These are phyloP conservation scores for Xiphorhynchus elegans DNA, from an alignment of 2,113 vertebrate species.

Conservation along the genomic window DNA sequence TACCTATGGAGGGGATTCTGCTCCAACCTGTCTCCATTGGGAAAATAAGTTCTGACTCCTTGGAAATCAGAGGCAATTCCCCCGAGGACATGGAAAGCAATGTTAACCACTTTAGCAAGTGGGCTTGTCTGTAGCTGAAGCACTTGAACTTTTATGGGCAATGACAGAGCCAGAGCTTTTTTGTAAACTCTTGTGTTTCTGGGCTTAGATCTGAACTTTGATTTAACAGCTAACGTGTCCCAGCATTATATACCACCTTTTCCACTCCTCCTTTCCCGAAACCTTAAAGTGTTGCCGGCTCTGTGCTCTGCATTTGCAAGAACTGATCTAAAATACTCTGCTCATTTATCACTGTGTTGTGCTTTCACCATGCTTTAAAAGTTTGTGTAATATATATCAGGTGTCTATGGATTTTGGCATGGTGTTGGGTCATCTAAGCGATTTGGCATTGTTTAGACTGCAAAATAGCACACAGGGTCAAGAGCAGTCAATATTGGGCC, in stretches of 20 bases:
- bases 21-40: background rate
- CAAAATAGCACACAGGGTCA: slow-evolving; percentile 71
- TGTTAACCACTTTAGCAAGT: background rate
- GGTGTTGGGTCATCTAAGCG: slow-evolving; percentile 64
- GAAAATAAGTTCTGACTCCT: background rate
- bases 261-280: background rate
- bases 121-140: background rate
- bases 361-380: slow-evolving; percentile 62
- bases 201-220: background rate
- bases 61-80: background rate
- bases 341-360: slow-evolving; percentile 47
- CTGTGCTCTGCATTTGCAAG: slow-evolving; percentile 3
- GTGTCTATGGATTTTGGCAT: slow-evolving; percentile 64
- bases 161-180: background rate
- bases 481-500: slow-evolving; percentile 71
- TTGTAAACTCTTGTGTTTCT: background rate
- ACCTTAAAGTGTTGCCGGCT: background rate
- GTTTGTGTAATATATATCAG: slow-evolving; percentile 66
- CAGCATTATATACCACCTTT: background rate
- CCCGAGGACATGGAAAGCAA: background rate
- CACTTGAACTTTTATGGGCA: background rate
- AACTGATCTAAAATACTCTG: slow-evolving; percentile 44
- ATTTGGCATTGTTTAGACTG: slow-evolving; percentile 74
- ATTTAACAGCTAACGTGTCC: background rate
- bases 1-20: background rate